Evolutionary conservation across 2,888 invertebrate species (phyloP).

Genomic region (Tetragonisca angustula): DNA sequence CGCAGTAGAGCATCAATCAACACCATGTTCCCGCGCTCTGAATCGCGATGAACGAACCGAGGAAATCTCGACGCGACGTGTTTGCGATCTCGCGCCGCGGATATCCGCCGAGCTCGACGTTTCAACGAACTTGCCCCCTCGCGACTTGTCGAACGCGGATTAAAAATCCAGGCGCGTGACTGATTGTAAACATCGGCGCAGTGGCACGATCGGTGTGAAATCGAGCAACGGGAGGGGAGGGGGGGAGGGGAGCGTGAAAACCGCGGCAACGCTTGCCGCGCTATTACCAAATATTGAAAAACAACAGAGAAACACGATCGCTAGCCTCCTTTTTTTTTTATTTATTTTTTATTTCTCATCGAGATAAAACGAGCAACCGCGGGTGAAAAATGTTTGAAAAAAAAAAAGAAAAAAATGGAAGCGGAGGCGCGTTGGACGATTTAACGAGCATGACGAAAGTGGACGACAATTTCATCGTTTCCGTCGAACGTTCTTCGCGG

Average conservation of each 20-base stretch:
- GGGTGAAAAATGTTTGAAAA: background rate
- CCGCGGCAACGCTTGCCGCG: too few species aligned
- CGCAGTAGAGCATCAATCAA: background rate
- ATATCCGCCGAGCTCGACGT: background rate
- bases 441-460: background rate
- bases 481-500: background rate
- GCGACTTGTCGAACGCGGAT: constrained; percentile 29
- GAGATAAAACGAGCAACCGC: background rate
- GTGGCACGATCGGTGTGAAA: background rate
- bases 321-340: background rate
- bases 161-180: constrained; percentile 22
- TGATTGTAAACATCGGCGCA: background rate
- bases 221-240: background rate
- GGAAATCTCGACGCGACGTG: constrained; percentile 4
- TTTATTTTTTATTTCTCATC: background rate
- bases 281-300: background rate
- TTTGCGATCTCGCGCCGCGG: constrained; percentile 17
- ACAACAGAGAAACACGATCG: background rate
- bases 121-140: constrained; percentile 26
- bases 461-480: background rate
- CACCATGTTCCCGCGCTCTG: background rate
- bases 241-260: too few species aligned
- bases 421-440: background rate
- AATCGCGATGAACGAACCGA: background rate
- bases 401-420: background rate